phyloP scores from a whole-genome alignment of 2,113 vertebrate species.

The Barnardius zonarius region DNA sequence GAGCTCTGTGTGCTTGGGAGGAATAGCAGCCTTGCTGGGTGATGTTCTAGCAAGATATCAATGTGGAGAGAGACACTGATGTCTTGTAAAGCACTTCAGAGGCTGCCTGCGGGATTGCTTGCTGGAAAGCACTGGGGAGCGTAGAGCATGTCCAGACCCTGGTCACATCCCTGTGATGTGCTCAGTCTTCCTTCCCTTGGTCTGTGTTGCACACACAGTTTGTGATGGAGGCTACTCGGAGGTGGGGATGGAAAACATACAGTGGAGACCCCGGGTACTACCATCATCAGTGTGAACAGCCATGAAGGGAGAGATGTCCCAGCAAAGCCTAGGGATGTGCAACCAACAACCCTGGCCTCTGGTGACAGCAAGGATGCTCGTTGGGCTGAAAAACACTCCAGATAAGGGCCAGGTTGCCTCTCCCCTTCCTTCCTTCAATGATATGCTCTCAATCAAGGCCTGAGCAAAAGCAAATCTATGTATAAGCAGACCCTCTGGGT shows the following conservation, averaged over 20 bases:
- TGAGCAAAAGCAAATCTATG: accelerated
- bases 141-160: not conserved
- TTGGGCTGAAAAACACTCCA: not conserved
- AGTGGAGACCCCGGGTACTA: too few relatives aligned
- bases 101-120: not conserved
- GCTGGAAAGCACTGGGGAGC: not conserved
- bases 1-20: not conserved
- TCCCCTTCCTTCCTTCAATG: not conserved
- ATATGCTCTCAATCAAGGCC: not conserved
- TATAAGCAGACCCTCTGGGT: not conserved
- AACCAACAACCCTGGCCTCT: accelerated
- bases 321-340: not conserved
- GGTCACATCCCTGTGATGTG: accelerated
- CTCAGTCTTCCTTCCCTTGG: not conserved
- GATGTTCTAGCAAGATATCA: not conserved
- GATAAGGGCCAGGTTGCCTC: not conserved
- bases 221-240: accelerated
- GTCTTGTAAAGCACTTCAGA: not conserved
- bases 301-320: not conserved
- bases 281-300: not conserved
- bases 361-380: not conserved
- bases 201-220: accelerated
- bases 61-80: accelerated
- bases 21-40: accelerated
- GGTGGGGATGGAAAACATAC: accelerated